Evolutionary conservation across 2,113 vertebrate genomes (phyloP).

Genomic region (Cyanistes caeruleus): DNA sequence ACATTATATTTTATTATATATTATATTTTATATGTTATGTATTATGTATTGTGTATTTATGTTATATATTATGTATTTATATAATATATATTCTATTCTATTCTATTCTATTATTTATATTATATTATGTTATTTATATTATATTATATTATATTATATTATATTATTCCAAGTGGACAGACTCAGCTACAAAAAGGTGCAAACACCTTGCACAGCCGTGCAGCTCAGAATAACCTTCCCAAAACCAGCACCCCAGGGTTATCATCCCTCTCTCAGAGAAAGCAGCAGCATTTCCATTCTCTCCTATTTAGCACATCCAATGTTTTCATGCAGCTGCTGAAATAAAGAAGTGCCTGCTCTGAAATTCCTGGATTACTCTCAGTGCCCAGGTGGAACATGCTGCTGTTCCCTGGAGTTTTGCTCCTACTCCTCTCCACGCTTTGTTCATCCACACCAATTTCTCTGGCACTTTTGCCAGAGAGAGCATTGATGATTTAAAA

Average conservation of each 20-base stretch:
- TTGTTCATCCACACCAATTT: background rate
- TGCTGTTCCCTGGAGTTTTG: background rate
- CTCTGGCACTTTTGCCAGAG: background rate
- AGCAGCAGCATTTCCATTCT: background rate
- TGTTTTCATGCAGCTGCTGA: background rate
- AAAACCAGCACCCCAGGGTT: background rate
- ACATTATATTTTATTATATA: no score
- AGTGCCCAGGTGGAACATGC: background rate
- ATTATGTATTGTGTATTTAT: no score
- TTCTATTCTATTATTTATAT: background rate
- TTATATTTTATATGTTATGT: no score
- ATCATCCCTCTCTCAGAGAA: background rate
- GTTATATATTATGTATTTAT: background rate
- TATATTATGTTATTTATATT: background rate
- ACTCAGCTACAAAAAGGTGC: background rate
- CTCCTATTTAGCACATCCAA: background rate
- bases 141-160: background rate
- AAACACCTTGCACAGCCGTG: background rate
- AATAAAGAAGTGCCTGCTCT: background rate
- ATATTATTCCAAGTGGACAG: background rate
- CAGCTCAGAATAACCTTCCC: background rate
- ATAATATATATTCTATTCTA: no score
- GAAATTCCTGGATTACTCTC: background rate
- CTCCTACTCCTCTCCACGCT: background rate
- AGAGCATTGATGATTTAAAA: background rate